Evolutionary conservation across 2,888 invertebrate genomes (phyloP), one percentile per base, ranked within the genome.

Genomic region (Beris morrisii): DNA sequence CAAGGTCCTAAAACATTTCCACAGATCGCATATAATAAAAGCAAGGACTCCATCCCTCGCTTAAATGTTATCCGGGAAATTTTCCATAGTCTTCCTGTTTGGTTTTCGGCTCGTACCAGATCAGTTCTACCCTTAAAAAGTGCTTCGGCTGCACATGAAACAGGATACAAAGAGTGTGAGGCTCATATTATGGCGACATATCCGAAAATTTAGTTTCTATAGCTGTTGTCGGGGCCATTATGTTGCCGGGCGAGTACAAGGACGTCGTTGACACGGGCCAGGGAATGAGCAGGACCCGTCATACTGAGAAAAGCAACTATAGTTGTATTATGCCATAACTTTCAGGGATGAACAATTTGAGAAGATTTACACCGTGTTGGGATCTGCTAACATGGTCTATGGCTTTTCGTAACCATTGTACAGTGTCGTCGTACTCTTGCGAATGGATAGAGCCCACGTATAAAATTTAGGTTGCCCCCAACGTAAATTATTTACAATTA

Each of bases 331-430:
- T 55, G 54, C 68, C 68, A 69, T 67, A 66, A 69, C 65, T 67
- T 63, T 58, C 22, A 32, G 43, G 65, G 61, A 55, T 50, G 58
- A 66, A 69, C 65, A 69, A 69, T 67, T 68, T 66, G 54, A 58
- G 54, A 64, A 69, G 67, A 69, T 69, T 67, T 69, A 69, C 67
- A 61, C 61, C 46, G 43, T 64, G 45, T 44, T 4, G 31, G 53
- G 54, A n/a, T 22, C 38, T 38, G 52, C 50, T 61, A 38, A 48
- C 32, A 59, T n/a, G 46, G 58, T 46, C 46, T 48, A 32, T 31
- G 22, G 43, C 38, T 52, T 22, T n/a, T 22, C 52, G 9, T 22
- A 22, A 15, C 11, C 15, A 52, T 3, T 52, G 4, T 5, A 48
- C n/a, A 52, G 9, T 52, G 28, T 52, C 3, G n/a, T 6, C 7